A percentile compares a stretch with the other conserved stretches of the same genome.
These are phyloP conservation scores for Hipparchia semele DNA, from an alignment of 2,888 invertebrate genomes.

Conservation along the genomic window DNA sequence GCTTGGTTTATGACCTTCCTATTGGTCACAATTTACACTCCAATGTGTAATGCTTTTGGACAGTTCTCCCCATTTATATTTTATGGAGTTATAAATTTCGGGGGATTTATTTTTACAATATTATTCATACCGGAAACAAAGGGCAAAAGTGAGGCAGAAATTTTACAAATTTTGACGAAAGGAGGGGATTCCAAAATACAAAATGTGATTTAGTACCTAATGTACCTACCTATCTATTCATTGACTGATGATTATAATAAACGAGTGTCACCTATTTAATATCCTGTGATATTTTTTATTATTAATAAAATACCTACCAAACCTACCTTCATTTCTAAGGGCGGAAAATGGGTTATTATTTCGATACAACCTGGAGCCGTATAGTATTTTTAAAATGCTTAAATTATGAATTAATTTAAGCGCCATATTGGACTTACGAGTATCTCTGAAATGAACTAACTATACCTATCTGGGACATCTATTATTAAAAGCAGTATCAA, in stretches of 20 bases:
- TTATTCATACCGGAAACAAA: slow-evolving; percentile 65
- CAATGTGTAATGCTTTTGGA: slow-evolving; percentile 50
- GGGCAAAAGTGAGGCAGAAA: slow-evolving; percentile 59
- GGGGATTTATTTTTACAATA: slow-evolving; percentile 52
- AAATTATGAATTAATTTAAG: too few relatives aligned
- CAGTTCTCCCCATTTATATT: slow-evolving; percentile 56
- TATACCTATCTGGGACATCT: too few relatives aligned
- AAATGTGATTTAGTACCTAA: neutral
- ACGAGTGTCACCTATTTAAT: neutral
- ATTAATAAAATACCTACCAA: neutral
- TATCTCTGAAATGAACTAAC: too few relatives aligned
- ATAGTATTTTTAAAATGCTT: too few relatives aligned
- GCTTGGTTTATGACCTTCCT: slow-evolving; percentile 62
- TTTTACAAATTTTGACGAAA: slow-evolving; percentile 35
- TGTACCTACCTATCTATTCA: neutral
- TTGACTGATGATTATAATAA: neutral
- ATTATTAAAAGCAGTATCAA: too few relatives aligned
- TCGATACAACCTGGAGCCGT: too few relatives aligned
- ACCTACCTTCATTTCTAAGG: neutral
- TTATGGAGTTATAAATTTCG: slow-evolving; percentile 54
- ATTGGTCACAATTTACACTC: slow-evolving; percentile 47
- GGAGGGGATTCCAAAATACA: neutral
- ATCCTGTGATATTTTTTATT: neutral
- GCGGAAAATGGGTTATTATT: too few relatives aligned
- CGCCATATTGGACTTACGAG: too few relatives aligned